Evolutionary conservation across 2,797 vertebrate species (phyloP).

Genomic region (Pangasius krempfi): DNA sequence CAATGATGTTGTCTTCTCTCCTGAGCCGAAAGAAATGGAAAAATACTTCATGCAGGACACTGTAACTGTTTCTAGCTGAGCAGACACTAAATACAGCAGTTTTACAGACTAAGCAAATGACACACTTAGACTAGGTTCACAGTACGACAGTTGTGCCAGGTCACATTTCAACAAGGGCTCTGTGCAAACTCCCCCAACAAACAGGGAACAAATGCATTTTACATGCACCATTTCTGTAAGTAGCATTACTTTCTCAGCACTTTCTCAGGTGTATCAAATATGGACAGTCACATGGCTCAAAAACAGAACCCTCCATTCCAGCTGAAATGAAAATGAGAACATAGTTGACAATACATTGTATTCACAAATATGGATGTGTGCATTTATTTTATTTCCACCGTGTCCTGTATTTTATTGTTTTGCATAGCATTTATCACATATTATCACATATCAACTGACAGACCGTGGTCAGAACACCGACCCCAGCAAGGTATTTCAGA

Average conservation of each 20-base stretch:
- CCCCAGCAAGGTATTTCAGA: too few species aligned
- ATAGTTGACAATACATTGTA: too few species aligned
- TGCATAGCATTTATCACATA: not conserved
- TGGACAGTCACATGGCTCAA: not conserved
- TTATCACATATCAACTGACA: not conserved
- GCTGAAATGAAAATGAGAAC: not conserved
- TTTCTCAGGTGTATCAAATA: not conserved
- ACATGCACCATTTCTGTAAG: not conserved
- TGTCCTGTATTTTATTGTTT: not conserved
- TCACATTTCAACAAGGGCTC: conserved; percentile 17
- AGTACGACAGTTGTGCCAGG: conserved; percentile 14
- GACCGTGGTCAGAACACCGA: not conserved
- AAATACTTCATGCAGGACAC: conserved; percentile 18
- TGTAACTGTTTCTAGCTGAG: conserved; percentile 32
- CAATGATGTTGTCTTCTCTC: conserved; percentile 6
- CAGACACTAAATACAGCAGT: conserved; percentile 31
- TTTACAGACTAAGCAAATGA: conserved; percentile 48
- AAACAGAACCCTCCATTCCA: not conserved
- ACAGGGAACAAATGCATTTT: not conserved
- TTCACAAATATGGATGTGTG: not conserved
- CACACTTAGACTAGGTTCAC: conserved; percentile 25
- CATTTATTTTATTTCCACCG: not conserved
- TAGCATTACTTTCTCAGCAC: not conserved
- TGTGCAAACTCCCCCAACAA: not conserved
- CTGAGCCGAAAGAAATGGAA: conserved; percentile 32